Evolutionary conservation across 1,140 invertebrate genomes (phyloP).

Genomic region (Gryon sp.): DNA sequence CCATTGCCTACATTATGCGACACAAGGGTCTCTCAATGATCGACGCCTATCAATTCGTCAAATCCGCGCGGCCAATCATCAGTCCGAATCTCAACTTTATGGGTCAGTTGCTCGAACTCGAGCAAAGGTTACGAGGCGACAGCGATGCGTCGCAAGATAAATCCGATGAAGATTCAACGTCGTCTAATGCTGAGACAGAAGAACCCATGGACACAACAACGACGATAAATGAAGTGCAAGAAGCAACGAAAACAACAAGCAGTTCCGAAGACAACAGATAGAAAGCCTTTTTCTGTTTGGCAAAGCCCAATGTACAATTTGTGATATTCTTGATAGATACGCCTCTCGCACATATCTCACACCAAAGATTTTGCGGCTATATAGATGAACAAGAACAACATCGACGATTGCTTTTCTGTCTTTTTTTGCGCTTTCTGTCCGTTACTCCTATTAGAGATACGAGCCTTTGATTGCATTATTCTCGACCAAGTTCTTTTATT

Average conservation of each 20-base stretch:
- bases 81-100: conserved; percentile 99
- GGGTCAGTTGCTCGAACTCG: conserved; percentile 94
- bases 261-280: conserved; percentile 49
- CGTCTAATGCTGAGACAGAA: background rate
- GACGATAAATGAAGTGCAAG: too few relatives aligned
- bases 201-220: background rate
- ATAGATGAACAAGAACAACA: conserved; percentile 44
- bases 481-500: background rate
- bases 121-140: conserved; percentile 83
- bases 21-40: conserved; percentile 91
- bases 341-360: conserved; percentile 49
- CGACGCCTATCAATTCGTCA: conserved; percentile 94
- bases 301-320: conserved; percentile 46
- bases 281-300: background rate
- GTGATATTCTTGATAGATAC: conserved; percentile 56
- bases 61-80: conserved; percentile 92
- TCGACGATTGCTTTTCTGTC: background rate
- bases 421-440: too few relatives aligned
- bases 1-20: conserved; percentile 96
- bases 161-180: background rate
- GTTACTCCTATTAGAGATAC: too few relatives aligned
- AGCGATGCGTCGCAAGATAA: conserved; percentile 11
- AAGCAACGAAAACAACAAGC: background rate
- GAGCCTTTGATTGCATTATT: too few relatives aligned
- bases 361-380: conserved; percentile 50